These are phyloP conservation scores for Ramphastos sulfuratus DNA, from an alignment of 2,113 vertebrate genomes.

Conservation along the genomic window DNA sequence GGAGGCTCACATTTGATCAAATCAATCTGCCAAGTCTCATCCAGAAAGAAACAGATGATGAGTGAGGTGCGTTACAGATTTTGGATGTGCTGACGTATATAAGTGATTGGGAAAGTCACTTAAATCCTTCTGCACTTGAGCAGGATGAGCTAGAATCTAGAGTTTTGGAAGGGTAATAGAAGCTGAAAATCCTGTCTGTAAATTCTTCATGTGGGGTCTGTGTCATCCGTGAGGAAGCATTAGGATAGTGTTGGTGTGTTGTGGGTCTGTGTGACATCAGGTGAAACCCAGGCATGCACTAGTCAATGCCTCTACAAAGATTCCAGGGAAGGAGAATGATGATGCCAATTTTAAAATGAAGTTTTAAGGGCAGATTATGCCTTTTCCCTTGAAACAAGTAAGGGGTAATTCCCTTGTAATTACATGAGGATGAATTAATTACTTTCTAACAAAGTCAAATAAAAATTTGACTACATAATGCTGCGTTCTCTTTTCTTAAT, in stretches of 20 bases:
- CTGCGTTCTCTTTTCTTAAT: background rate
- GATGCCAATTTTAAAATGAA: background rate
- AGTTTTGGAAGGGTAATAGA: background rate
- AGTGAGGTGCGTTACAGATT: constrained; percentile 29
- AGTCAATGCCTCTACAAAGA: background rate
- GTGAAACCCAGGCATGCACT: background rate
- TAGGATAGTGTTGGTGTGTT: background rate
- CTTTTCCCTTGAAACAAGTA: constrained; percentile 35
- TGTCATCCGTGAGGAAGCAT: background rate
- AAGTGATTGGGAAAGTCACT: background rate
- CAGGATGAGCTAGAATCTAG: background rate
- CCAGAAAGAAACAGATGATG: background rate
- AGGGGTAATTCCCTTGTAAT: constrained; percentile 45
- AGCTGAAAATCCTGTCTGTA: background rate
- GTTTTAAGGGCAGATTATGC: constrained; percentile 21
- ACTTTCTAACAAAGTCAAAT: constrained; percentile 56
- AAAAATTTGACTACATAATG: background rate
- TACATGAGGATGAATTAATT: constrained; percentile 47
- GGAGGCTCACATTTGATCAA: constrained; percentile 38
- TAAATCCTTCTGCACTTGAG: background rate
- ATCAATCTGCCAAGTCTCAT: background rate
- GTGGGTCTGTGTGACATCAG: background rate
- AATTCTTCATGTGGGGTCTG: background rate
- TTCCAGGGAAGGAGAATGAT: background rate
- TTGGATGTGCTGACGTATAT: constrained; percentile 5